Evolutionary conservation across 2,888 invertebrate genomes (phyloP).

Genomic region (Phyllotreta cruciferae): DNA sequence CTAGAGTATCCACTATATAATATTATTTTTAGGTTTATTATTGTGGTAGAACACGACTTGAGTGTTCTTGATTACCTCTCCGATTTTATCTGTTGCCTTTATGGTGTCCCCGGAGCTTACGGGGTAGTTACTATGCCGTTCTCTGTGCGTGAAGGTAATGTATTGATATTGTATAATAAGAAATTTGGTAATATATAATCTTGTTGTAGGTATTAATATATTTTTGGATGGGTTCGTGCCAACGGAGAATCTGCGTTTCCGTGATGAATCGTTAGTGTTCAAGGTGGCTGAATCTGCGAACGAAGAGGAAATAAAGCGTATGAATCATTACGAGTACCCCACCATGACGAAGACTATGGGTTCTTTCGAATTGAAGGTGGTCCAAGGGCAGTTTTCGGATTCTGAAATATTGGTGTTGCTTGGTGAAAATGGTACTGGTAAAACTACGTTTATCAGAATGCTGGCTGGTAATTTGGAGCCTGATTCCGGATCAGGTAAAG

Average conservation of each 20-base stretch:
- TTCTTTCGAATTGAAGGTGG: conserved; percentile 78
- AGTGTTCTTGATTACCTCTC: conserved; percentile 98
- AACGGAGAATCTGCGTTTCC: conserved; percentile 97
- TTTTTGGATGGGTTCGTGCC: conserved; percentile 99
- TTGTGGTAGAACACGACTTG: conserved; percentile 99
- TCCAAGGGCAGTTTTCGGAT: conserved; percentile 95
- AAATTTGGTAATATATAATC: not conserved
- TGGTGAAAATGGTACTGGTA: conserved; percentile 98
- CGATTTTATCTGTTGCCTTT: conserved; percentile 98
- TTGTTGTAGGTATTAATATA: conserved; percentile 85
- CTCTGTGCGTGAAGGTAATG: conserved; percentile 93
- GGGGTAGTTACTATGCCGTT: conserved; percentile 99
- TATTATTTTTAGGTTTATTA: conserved; percentile 79
- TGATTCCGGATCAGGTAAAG: conserved; percentile 75
- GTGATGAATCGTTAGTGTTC: conserved; percentile 95
- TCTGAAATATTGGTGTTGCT: conserved; percentile 98
- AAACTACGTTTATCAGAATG: conserved; percentile 99
- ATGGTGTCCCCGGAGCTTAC: conserved; percentile 98
- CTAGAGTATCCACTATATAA: conserved; percentile 8
- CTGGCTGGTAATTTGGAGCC: conserved; percentile 94
- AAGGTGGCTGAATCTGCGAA: conserved; percentile 98
- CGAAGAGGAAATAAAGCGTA: conserved; percentile 96
- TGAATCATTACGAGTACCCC: conserved; percentile 97
- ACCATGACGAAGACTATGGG: conserved; percentile 88
- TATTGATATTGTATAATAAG: not conserved